Percentiles rank a stretch among this genome's conserved stretches.
phyloP scores from a whole-genome alignment of 1,140 invertebrate species.

The Diachasmimorpha longicaudata region DNA sequence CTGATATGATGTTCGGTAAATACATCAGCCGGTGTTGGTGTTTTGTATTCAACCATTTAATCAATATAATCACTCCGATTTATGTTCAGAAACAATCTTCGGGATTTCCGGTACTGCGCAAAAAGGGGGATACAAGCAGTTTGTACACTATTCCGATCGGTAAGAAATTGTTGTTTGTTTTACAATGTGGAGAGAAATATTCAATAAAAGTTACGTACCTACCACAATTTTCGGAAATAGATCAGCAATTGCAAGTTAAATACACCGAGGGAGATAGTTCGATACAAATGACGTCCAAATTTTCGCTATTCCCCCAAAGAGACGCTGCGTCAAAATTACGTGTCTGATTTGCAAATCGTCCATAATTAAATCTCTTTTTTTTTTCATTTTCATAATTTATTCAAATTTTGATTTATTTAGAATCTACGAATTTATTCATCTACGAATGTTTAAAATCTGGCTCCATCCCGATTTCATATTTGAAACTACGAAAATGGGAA shows the following conservation, averaged over 20 bases:
- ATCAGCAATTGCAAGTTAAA: too few relatives aligned
- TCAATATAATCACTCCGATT: neutral
- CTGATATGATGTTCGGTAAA: slow-evolving; percentile 49
- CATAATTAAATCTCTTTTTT: too few relatives aligned
- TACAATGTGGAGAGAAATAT: too few relatives aligned
- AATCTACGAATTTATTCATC: slow-evolving; percentile 55
- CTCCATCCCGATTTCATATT: slow-evolving; percentile 67
- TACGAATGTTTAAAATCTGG: slow-evolving; percentile 68
- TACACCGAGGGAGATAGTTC: too few relatives aligned
- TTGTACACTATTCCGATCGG: slow-evolving; percentile 33
- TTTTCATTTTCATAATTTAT: neutral
- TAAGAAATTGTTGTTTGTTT: neutral
- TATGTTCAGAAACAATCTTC: slow-evolving; percentile 30
- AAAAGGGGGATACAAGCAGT: slow-evolving; percentile 26
- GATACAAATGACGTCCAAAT: too few relatives aligned
- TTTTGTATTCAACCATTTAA: neutral
- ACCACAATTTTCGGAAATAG: too few relatives aligned
- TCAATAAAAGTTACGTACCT: too few relatives aligned
- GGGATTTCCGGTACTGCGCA: slow-evolving; percentile 28
- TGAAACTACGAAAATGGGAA: slow-evolving; percentile 56
- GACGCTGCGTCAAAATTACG: too few relatives aligned
- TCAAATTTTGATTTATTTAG: slow-evolving; percentile 32
- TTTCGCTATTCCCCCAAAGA: too few relatives aligned
- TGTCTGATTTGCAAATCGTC: too few relatives aligned
- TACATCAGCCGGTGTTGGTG: neutral